Percentiles rank a stretch among this genome's conserved stretches.
phyloP scores from a whole-genome alignment of 2,113 vertebrate genomes.

The Labeo catla region DNA sequence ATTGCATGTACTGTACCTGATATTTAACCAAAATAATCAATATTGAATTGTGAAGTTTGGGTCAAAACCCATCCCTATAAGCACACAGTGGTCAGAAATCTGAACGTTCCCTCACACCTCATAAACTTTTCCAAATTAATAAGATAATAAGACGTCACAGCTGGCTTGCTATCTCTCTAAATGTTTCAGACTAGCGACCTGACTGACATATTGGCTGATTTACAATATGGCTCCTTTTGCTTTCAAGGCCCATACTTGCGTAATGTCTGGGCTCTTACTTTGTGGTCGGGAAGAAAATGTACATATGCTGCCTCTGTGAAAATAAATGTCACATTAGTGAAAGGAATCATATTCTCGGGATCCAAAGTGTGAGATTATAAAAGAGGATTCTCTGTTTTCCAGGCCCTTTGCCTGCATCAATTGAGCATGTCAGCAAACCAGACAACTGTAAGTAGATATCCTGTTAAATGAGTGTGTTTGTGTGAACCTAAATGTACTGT shows the following conservation, averaged over 20 bases:
- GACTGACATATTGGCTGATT: constrained; percentile 50
- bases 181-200: constrained; percentile 37
- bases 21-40: too few species aligned
- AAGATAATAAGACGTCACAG: neutral
- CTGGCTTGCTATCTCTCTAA: neutral
- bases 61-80: too few species aligned
- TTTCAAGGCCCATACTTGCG: constrained; percentile 64
- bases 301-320: constrained; percentile 61
- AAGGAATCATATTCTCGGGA: constrained; percentile 50
- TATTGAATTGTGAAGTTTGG: too few species aligned
- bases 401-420: constrained; percentile 51
- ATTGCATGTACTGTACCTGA: too few species aligned
- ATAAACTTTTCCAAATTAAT: constrained; percentile 37
- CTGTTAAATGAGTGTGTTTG: constrained; percentile 37
- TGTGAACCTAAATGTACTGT: constrained; percentile 9
- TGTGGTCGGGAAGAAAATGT: constrained; percentile 31
- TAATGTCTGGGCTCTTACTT: constrained; percentile 72
- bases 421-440: constrained; percentile 49
- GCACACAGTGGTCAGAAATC: neutral
- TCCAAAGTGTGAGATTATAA: constrained; percentile 56
- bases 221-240: constrained; percentile 49
- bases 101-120: neutral
- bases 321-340: constrained; percentile 59
- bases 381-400: constrained; percentile 60
- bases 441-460: constrained; percentile 55